Evolutionary conservation across 2,888 invertebrate genomes (phyloP), one percentile per base, ranked within the genome.

Genomic region (Agrochola macilenta): DNA sequence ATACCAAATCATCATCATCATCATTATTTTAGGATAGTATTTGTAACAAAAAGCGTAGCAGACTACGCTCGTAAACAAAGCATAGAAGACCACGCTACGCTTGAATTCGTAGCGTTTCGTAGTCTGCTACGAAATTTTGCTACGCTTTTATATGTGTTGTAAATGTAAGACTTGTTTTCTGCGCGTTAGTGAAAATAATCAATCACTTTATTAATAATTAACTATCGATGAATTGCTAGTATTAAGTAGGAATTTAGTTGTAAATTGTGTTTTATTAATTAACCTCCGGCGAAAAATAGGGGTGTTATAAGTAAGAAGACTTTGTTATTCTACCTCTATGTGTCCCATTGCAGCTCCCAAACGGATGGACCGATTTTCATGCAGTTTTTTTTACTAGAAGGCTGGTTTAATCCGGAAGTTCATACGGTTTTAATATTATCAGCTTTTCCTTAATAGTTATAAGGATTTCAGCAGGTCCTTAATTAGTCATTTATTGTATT

Each of bases 81-180:
- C 30, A 9, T 39, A 49, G 60, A 39, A 60, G 60, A 26, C 5
- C 23, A 17, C 20, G 43, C 74, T 57, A 64, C 54, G 61, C 35
- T 39, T 4, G 20, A 35, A 17, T 43, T 75, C 76, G 82, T 82
- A 76, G 78, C 75, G 39, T 7, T 49, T 20, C 78, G 63, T 82
- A 64, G 76, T 52, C 57, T 23, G 49, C 64, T 78, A 78, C 76
- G 76, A 57, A 76, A 49, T 8, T 14, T 30, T 75, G 43, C 43
- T 76, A 78, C 68, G 68, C 11, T 66, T 54, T 46, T 43, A 14
- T 58, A 43, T n/a, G 30, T 30, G 5, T 30, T 14, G 14, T n/a
- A 7, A 66, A 9, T 43, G 12, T 43, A n/a, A n/a, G n/a, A n/a
- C n/a, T n/a, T n/a, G 17, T 17, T 30, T 68, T n/a, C 11, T 46